These are phyloP conservation scores for Megaleporinus macrocephalus DNA, from an alignment of 2,113 vertebrate species.

Conservation along the genomic window DNA sequence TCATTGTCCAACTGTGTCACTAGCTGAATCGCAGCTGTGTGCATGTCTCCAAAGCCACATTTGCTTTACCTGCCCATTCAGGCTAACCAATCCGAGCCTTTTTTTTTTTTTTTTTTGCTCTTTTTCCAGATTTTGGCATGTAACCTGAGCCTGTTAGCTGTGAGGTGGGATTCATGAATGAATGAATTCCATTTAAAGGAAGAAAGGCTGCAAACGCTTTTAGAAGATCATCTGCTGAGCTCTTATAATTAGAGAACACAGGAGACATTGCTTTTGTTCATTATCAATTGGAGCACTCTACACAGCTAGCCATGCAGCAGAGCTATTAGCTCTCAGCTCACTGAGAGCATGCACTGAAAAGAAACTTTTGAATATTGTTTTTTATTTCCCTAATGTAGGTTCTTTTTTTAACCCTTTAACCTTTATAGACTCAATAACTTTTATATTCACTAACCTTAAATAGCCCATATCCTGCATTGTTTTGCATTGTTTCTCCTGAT, in stretches of 20 bases:
- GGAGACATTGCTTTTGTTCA: conserved; percentile 1
- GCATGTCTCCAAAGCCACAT: conserved; percentile 54
- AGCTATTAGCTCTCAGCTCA: neutral
- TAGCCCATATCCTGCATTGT: too few relatives aligned
- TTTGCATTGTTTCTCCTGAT: too few relatives aligned
- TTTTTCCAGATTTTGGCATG: conserved; percentile 13
- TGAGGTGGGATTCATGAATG: conserved; percentile 60
- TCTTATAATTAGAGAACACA: neutral
- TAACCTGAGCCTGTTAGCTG: conserved; percentile 1
- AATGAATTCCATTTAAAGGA: conserved; percentile 43
- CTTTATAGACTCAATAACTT: too few relatives aligned
- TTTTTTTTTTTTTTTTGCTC: neutral
- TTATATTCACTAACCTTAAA: too few relatives aligned
- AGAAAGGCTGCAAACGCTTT: neutral
- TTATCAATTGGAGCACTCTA: conserved; percentile 5
- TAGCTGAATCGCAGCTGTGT: conserved; percentile 48
- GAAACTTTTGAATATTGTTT: neutral
- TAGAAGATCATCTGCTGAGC: neutral
- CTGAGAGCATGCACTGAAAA: neutral
- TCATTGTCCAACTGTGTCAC: conserved; percentile 69
- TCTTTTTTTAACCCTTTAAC: neutral
- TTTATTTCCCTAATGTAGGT: neutral
- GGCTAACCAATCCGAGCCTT: neutral
- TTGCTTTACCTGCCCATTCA: conserved; percentile 58
- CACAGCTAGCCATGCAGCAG: neutral